Evolutionary conservation across 2,113 vertebrate genomes (phyloP), one percentile per base, ranked within the genome.

Genomic region (Sylvicapra grimmia): DNA sequence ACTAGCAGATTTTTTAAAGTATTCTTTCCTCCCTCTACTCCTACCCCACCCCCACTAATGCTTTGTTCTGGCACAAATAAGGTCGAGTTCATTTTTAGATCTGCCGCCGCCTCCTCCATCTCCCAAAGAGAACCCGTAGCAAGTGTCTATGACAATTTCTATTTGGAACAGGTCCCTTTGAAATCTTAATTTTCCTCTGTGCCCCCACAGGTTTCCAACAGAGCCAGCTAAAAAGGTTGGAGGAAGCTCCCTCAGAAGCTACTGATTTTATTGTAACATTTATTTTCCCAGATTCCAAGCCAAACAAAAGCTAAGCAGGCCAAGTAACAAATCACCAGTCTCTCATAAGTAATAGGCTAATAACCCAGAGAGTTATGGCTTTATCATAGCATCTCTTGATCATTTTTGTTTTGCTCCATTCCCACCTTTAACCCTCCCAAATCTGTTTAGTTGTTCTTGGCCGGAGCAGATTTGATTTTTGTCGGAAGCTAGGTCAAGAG

Each of bases 31-130:
- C 33, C 54, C 89, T 75, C 47, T 75, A 68, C 54, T 89, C 53
- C 93, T 97, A n/a, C 91, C 96, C 94, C n/a, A 87, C 94, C 89
- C 94, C 96, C 84, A 98, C 90, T 97, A 97, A 97, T 29, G 29
- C 75, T 98, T 98, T 98, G 96, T 99, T 99, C 98, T 97, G 96
- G 97, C 95, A 97, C 98, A 99, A 97, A 97, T 97, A 97, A 98
- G 96, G 97, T 98, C 96, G 97, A 92, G 84, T 94, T 98, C 95
- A 97, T 82, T 93, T 98, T 98, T 98, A 98, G 98, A 98, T 98
- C 91, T 97, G 87, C 96, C 9, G 19, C 97, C 97, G 94, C 97
- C 97, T 97, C 97, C 97, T 97, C 96, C 91, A 97, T 94, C 95
- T 98, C 98, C 97, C 97, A 98, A 92, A 97, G 96, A 96, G 96